These are phyloP conservation scores for Latrodectus elegans DNA, from an alignment of 2,888 invertebrate species.

Conservation along the genomic window DNA sequence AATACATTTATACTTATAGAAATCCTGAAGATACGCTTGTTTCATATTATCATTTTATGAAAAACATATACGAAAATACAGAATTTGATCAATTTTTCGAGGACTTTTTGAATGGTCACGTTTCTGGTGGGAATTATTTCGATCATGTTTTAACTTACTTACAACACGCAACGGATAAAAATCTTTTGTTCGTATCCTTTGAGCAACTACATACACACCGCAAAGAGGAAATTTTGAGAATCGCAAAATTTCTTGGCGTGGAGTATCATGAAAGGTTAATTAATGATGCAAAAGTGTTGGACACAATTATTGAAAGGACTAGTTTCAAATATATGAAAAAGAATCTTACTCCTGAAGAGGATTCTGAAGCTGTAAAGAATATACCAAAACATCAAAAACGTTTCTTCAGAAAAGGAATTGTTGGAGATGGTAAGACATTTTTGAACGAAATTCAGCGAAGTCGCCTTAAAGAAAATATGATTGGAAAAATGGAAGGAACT, in stretches of 20 bases:
- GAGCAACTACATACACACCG: not conserved
- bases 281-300: not conserved
- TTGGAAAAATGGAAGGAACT: conserved; percentile 11
- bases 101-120: not conserved
- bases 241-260: conserved; percentile 20
- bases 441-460: not conserved
- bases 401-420: conserved; percentile 28
- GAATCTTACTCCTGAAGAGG: not conserved
- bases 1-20: not conserved
- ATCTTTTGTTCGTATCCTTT: not conserved
- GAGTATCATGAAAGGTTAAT: not conserved
- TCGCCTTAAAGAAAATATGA: not conserved
- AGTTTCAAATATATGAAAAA: conserved; percentile 22
- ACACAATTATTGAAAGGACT: conserved; percentile 2
- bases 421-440: conserved; percentile 22
- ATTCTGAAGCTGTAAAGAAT: not conserved
- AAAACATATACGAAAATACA: not conserved
- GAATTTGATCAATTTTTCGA: not conserved
- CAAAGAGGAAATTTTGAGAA: conserved; percentile 4
- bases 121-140: not conserved
- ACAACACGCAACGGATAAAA: not conserved
- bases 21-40: not conserved
- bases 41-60: not conserved
- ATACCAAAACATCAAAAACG: not conserved
- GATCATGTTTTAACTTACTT: not conserved